Evolutionary conservation across 2,113 vertebrate genomes (phyloP), one percentile per base, ranked within the genome.

Genomic region (Pelodiscus sinensis): DNA sequence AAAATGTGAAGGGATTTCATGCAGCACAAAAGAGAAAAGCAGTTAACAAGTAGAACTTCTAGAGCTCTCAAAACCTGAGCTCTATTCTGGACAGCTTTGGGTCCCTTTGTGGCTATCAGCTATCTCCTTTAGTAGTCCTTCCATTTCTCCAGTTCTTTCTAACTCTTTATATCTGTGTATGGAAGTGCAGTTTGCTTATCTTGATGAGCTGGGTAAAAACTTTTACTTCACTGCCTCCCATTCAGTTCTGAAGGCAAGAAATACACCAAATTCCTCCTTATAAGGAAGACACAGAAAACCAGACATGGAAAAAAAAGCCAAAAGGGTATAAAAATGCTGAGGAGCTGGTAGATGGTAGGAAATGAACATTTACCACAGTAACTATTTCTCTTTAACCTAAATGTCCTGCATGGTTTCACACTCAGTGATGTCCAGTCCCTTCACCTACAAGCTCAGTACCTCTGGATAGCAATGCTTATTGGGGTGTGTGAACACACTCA

Each of bases 61-160:
- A 29, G 22, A 35, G 9, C 19, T 35, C 89, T 73, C 89, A 29
- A 29, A 81, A 93, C 83, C 2, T 35, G 5, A 0, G 0, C 9
- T 54, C n/a, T 38, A 51, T 31, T 50, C 79, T 65, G 77, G 16
- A 24, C 24, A 58, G 57, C 57, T 58, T 27, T 58, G 57, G 57
- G 22, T 25, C 10, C 57, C 57, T 58, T 58, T 58, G 25, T 58
- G 57, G 24, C 57, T 25, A 24, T 58, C 24, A 25, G 22, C 9
- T 27, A 22, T 27, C 24, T 58, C 24, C 24, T 58, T 15, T 56
- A 71, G 27, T 58, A 78, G 44, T 14, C 57, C 27, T 4, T 6
- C 21, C 82, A 56, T 27, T 84, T 62, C 35, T 84, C 19, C 29
- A 65, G 52, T 4, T 77, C 8, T 4, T 96, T 24, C 38, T 1